phyloP scores from a whole-genome alignment of 2,888 invertebrate species.

The Agapostemon virescens region DNA sequence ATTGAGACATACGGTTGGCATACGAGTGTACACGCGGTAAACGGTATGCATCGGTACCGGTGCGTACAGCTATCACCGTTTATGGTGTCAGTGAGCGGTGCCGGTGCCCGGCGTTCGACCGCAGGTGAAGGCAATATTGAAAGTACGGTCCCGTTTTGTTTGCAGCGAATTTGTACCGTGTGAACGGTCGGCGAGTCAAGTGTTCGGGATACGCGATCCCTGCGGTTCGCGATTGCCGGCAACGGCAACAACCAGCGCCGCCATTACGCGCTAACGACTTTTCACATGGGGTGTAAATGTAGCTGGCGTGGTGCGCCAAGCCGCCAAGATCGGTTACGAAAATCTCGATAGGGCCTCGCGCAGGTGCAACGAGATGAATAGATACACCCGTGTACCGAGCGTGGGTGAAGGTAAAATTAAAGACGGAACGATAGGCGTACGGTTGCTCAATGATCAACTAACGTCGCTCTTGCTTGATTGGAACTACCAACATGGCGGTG shows the following conservation, averaged over 20 bases:
- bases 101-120: constrained; percentile 28
- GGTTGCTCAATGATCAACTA: constrained; percentile 60
- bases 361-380: constrained; percentile 55
- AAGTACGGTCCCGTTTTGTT: constrained; percentile 75
- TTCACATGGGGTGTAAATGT: constrained; percentile 45
- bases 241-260: constrained; percentile 3
- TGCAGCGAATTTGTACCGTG: constrained; percentile 69
- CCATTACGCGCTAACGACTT: constrained; percentile 35
- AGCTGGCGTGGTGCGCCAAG: constrained; percentile 9
- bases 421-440: constrained; percentile 43
- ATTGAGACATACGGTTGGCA: constrained; percentile 5
- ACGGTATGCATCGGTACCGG: constrained; percentile 17
- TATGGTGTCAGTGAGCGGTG: constrained; percentile 43
- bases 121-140: constrained; percentile 75
- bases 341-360: constrained; percentile 40
- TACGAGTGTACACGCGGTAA: not conserved
- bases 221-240: constrained; percentile 21
- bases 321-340: constrained; percentile 47
- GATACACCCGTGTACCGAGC: constrained; percentile 19
- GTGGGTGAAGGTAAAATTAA: constrained; percentile 54
- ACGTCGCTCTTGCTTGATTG: constrained; percentile 44
- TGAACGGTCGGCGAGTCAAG: constrained; percentile 61
- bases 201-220: constrained; percentile 36
- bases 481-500: constrained; percentile 15
- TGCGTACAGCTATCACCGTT: constrained; percentile 27